Percentiles rank a stretch among this genome's conserved stretches.
Evolutionary conservation across 2,888 invertebrate species (phyloP).

Genomic region (Folsomia manolachei): DNA sequence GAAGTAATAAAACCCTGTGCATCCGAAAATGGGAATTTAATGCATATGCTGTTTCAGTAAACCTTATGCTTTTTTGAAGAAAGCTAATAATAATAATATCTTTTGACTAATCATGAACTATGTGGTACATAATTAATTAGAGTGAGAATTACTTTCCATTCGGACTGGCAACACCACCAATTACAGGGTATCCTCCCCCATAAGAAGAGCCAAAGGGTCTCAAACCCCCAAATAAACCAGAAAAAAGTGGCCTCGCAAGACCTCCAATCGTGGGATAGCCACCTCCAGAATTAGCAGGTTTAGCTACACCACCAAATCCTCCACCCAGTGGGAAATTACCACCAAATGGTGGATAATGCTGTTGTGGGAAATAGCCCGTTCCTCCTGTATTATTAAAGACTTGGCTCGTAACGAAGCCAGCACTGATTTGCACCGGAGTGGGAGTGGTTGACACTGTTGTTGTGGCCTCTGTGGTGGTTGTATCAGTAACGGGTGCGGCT

Average conservation of each 20-base stretch:
- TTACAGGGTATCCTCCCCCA: neutral
- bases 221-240: constrained; percentile 11
- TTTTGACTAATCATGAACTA: no score
- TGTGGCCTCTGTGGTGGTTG: constrained; percentile 39
- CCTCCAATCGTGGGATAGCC: constrained; percentile 3
- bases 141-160: constrained; percentile 5
- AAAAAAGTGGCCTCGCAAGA: constrained; percentile 6
- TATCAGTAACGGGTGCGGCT: constrained; percentile 25
- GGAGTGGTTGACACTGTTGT: constrained; percentile 16
- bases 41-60: no score
- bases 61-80: no score
- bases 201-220: neutral
- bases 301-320: constrained; percentile 3
- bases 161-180: constrained; percentile 23
- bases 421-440: constrained; percentile 15
- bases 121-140: neutral
- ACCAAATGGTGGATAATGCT: neutral
- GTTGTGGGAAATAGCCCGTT: neutral
- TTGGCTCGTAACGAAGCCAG: constrained; percentile 14
- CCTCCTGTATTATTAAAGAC: constrained; percentile 16
- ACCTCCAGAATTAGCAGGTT: no score
- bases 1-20: no score
- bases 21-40: no score
- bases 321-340: constrained; percentile 12
- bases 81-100: no score